A percentile compares a stretch with the other conserved stretches of the same genome.
These are phyloP conservation scores for Dendrocopos noguchii DNA, from an alignment of 2,113 vertebrate species.

Conservation along the genomic window DNA sequence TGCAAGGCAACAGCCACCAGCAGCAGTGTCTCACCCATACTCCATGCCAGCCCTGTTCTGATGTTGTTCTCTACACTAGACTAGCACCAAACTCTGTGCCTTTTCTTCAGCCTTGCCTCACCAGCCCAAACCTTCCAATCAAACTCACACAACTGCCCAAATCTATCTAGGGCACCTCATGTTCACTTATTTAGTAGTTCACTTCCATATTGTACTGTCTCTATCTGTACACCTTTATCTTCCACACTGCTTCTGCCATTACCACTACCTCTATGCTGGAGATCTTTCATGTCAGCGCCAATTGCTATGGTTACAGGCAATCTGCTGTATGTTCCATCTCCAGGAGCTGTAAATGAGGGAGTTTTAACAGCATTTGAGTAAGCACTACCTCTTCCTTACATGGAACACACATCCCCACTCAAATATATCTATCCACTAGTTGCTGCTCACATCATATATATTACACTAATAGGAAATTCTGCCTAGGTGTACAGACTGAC, in stretches of 20 bases:
- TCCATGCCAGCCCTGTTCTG: not conserved
- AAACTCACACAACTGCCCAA: not conserved
- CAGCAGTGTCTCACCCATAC: not conserved
- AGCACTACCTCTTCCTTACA: constrained; percentile 45
- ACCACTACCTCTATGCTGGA: constrained; percentile 65
- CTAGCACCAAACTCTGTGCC: not conserved
- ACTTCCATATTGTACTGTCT: constrained; percentile 39
- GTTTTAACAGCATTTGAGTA: constrained; percentile 62
- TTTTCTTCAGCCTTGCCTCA: not conserved
- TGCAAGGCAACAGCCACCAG: not conserved
- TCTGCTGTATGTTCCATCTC: constrained; percentile 70
- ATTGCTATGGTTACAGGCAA: constrained; percentile 74
- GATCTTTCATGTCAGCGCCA: constrained; percentile 64
- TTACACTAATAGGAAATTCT: constrained; percentile 35
- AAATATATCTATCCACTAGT: constrained; percentile 54
- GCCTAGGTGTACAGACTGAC: not conserved
- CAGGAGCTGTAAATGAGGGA: constrained; percentile 70
- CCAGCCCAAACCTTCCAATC: not conserved
- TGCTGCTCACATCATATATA: constrained; percentile 38
- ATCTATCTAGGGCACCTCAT: not conserved
- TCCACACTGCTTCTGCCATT: constrained; percentile 62
- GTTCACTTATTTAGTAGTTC: constrained; percentile 43
- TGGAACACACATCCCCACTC: not conserved
- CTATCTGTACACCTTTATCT: constrained; percentile 54
- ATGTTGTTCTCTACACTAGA: not conserved